Evolutionary conservation across 1,140 invertebrate species (phyloP).

Genomic region (Drosophila subpulchrella): DNA sequence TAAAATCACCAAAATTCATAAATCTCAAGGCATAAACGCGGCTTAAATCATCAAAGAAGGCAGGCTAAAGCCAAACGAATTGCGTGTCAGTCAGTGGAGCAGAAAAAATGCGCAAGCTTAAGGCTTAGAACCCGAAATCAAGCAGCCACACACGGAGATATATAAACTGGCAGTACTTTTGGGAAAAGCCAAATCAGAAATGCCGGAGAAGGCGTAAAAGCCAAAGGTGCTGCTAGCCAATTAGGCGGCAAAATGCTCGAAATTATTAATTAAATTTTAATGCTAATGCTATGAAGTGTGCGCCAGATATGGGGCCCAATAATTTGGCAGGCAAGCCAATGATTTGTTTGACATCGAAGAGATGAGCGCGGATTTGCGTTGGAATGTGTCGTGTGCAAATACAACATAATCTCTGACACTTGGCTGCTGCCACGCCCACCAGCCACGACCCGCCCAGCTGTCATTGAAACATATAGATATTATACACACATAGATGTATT

Average conservation of each 20-base stretch:
- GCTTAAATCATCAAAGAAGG: conserved; percentile 46
- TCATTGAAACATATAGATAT: conserved; percentile 14
- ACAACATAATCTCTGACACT: conserved; percentile 74
- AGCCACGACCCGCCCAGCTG: conserved; percentile 18
- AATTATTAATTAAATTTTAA: conserved; percentile 78
- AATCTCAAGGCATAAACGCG: conserved; percentile 11
- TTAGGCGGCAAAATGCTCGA: conserved; percentile 60
- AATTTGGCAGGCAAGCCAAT: conserved; percentile 5
- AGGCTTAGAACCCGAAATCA: conserved; percentile 28
- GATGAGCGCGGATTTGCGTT: conserved; percentile 30
- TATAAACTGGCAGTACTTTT: conserved; percentile 8
- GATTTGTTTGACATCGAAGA: conserved; percentile 29
- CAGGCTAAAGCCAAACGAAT: conserved; percentile 29
- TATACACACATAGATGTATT: conserved; percentile 5
- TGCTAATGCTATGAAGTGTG: conserved; percentile 55
- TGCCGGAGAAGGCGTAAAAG: conserved; percentile 42
- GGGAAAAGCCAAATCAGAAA: conserved; percentile 58
- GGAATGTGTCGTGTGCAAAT: conserved; percentile 59
- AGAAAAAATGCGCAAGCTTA: conserved; percentile 70
- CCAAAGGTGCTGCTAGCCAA: conserved; percentile 69
- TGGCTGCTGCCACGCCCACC: conserved; percentile 32
- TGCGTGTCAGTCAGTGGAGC: conserved; percentile 64
- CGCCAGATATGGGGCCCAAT: conserved; percentile 4
- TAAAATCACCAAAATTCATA: neutral
- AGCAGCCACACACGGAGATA: conserved; percentile 1